Percentiles rank a stretch among this genome's conserved stretches.
These are phyloP conservation scores for Rhopalosiphum padi DNA, from an alignment of 1,140 invertebrate species.

Conservation along the genomic window DNA sequence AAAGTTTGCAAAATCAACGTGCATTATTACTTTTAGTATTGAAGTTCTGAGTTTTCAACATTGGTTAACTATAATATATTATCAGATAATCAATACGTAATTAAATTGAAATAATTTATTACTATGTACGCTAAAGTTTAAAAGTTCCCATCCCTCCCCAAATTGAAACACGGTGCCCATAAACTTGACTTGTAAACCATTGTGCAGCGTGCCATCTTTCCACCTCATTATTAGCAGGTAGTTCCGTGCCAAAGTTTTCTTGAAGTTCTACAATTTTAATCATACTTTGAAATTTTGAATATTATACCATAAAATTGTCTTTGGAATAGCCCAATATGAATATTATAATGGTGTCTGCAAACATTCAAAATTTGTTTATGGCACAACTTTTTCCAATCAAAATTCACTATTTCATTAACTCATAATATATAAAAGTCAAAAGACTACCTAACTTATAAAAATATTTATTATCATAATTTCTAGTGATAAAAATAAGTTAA, in stretches of 20 bases:
- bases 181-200: not conserved
- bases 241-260: not conserved
- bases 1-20: not conserved
- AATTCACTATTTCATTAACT: not conserved
- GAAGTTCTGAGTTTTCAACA: not conserved
- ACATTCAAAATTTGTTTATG: not conserved
- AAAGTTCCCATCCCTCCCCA: not conserved
- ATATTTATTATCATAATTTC: not conserved
- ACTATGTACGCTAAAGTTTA: not conserved
- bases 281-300: not conserved
- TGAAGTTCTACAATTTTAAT: not conserved
- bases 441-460: not conserved
- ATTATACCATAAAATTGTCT: not conserved
- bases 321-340: not conserved
- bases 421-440: not conserved
- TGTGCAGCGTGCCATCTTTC: not conserved
- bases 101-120: conserved; percentile 12
- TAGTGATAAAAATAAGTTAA: not conserved
- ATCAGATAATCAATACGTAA: not conserved
- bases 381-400: not conserved
- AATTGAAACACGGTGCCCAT: not conserved
- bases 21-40: not conserved
- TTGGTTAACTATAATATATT: not conserved
- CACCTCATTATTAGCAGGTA: not conserved
- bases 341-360: not conserved